A percentile compares a stretch with the other conserved stretches of the same genome.
phyloP scores from a whole-genome alignment of 2,113 vertebrate species.

The Hyaena hyaena region DNA sequence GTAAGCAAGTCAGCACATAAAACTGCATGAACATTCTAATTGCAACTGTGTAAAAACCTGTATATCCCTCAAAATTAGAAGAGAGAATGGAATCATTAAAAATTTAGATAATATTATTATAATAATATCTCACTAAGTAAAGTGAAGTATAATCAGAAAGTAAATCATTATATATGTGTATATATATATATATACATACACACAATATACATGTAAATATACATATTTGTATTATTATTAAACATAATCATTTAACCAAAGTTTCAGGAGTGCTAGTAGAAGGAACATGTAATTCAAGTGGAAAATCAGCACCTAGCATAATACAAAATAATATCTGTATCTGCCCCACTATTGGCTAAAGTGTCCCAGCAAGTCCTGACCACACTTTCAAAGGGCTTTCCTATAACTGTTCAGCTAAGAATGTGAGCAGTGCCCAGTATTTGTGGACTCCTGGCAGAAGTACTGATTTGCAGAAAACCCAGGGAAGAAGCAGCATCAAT shows the following conservation, averaged over 20 bases:
- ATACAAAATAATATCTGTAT: background rate
- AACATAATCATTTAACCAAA: background rate
- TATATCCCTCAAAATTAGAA: background rate
- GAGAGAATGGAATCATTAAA: background rate
- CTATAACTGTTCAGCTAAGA: background rate
- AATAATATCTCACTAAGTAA: background rate
- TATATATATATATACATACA: background rate
- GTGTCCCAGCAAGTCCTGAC: background rate
- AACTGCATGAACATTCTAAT: background rate
- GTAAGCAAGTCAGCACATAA: background rate
- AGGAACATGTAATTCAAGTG: background rate
- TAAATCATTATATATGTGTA: background rate
- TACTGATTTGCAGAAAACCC: background rate
- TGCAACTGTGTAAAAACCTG: background rate
- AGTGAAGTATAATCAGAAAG: background rate
- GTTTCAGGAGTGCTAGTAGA: background rate
- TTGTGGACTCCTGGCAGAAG: background rate
- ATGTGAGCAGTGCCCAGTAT: background rate
- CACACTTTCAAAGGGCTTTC: background rate
- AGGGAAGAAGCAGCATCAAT: background rate
- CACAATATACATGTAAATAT: background rate
- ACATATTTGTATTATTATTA: background rate
- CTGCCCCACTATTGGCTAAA: background rate
- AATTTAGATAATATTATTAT: background rate
- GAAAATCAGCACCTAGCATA: background rate